Evolutionary conservation across 2,113 vertebrate genomes (phyloP).

Genomic region (Bettongia penicillata): DNA sequence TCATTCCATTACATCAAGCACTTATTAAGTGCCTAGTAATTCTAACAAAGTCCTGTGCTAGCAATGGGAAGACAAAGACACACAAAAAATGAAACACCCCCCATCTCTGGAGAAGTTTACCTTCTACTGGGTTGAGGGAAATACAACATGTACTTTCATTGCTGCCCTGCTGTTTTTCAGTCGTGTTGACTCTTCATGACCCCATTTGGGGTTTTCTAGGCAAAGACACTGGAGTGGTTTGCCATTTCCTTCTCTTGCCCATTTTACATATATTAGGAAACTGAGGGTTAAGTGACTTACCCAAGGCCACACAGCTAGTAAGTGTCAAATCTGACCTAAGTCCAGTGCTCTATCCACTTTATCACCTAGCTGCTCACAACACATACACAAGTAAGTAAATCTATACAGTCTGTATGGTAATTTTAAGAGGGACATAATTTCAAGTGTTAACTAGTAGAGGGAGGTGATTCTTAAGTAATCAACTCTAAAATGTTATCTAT

Average conservation of each 20-base stretch:
- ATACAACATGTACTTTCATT: background rate
- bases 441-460: background rate
- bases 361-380: background rate
- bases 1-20: background rate
- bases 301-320: background rate
- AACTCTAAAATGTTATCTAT: constrained; percentile 29
- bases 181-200: background rate
- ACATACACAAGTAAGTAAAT: background rate
- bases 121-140: background rate
- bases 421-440: background rate
- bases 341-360: background rate
- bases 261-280: background rate
- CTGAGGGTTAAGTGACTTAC: background rate
- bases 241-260: background rate
- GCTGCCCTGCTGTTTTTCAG: background rate
- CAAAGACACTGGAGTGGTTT: background rate
- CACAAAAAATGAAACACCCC: background rate
- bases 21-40: background rate
- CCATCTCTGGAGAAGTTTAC: background rate
- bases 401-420: background rate
- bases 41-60: background rate
- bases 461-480: constrained; percentile 4
- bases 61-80: background rate
- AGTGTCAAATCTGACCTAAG: background rate
- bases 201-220: background rate